Percentiles rank a stretch among this genome's conserved stretches.
Evolutionary conservation across 2,113 vertebrate genomes (phyloP).

Genomic region (Corynorhinus townsendii): DNA sequence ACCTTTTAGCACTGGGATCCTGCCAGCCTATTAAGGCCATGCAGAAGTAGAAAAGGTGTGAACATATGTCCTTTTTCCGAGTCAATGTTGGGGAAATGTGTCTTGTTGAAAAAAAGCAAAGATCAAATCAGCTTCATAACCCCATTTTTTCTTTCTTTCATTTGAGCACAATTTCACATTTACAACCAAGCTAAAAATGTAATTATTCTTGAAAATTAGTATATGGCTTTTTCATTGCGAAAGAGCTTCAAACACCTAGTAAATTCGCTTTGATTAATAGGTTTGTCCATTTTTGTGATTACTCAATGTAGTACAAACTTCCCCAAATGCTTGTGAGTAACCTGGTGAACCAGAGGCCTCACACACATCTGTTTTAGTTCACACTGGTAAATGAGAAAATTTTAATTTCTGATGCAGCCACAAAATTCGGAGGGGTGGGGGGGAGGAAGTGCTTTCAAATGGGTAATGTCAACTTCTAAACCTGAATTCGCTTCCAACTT

Average conservation of each 20-base stretch:
- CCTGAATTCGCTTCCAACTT: constrained; percentile 1
- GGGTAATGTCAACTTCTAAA: constrained; percentile 7
- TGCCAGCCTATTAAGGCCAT: not conserved
- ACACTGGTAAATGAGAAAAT: not conserved
- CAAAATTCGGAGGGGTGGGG: not conserved
- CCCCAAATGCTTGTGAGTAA: not conserved
- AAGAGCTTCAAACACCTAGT: not conserved
- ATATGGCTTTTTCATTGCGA: not conserved
- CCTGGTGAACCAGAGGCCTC: not conserved
- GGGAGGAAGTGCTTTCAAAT: not conserved
- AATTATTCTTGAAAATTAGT: not conserved
- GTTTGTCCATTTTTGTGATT: not conserved
- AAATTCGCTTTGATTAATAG: not conserved
- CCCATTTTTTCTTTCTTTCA: not conserved
- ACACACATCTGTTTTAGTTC: not conserved
- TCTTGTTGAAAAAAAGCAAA: not conserved
- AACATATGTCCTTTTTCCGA: not conserved
- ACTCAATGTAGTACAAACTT: not conserved
- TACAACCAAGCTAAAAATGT: constrained; percentile 24
- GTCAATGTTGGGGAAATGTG: not conserved
- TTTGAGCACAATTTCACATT: not conserved
- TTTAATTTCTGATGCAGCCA: not conserved
- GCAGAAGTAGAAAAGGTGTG: not conserved
- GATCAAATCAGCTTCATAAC: not conserved
- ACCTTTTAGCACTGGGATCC: not conserved